Evolutionary conservation across 2,113 vertebrate genomes (phyloP), one percentile per base, ranked within the genome.

Genomic region (Crotalus helleri): DNA sequence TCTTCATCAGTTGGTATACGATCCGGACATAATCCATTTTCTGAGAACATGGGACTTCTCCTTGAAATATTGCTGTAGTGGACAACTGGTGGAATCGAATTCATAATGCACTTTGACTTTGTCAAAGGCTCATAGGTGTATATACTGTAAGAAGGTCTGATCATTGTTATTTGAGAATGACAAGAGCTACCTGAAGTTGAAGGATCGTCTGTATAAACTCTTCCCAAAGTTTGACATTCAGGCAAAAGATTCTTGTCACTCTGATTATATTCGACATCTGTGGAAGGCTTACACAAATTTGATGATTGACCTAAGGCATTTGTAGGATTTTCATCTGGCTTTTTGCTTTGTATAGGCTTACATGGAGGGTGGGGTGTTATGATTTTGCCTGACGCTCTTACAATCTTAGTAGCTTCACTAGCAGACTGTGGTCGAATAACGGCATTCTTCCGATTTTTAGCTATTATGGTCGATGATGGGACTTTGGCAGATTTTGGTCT

Each of bases 1-100:
- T 99, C 98, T 93, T 98, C 98, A 95, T 98, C 98, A 91, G 98
- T 98, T 95, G 98, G 98, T 39, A 95, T 98, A 93, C 93, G 97
- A 90, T 97, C 95, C 92, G 98, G 95, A 95, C 95, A 92, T 54
- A 98, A 95, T 91, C 94, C 95, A 39, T 96, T 98, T 95, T 98
- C 97, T 95, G 95, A 93, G 55, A 85, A 95, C 91, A 91, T 44
- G 92, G 92, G 92, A 91, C 93, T 95, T 91, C 90, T 95, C 85
- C 96, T 97, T 44, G 93, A 88, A 12, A 94, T 95, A 74, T 88
- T 94, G 74, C 91, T 90, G 12, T 93, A 97, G 55, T 94, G 97
- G 92, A 85, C 12, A 0, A 87, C 44, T 85, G 87, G 57, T 90
- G 91, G 95, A 91, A 54, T 69, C 11, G 69, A 54, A 58, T 95